Base-by-base conservation (phyloP, 2,113 vertebrate species). In the Vimba vimba region DNA sequence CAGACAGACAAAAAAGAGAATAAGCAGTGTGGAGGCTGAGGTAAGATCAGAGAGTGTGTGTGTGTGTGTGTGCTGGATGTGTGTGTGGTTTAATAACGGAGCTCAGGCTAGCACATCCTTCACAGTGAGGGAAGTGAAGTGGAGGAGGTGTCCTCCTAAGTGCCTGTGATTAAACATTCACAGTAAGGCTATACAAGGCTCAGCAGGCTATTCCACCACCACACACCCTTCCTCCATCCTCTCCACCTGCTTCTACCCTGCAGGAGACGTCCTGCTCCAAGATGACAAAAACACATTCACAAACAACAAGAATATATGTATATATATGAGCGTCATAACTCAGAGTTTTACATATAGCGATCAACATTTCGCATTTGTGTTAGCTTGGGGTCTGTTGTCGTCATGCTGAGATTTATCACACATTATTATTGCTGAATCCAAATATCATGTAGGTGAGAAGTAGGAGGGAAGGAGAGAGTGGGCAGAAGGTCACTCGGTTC, bases 111-210 rank as follows among this genome's bases (percentile, higher is more conserved):
- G 82, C 60, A 82, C 82, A 82, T 88, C 82, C 82, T 73, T 84
- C 85, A 85, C 71, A 74, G 15, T 81, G 82, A 47, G 68, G 64
- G 62, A 82, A 23, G 45, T 68, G 62, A 66, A 50, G 77, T 84
- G 85, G 88, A 87, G 82, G 78, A 64, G 77, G 82, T 66, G 27
- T 89, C 69, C 82, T 82, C 74, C 82, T 78, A 89, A 86, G 85
- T 55, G 68, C 85, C 33, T 87, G 82, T 87, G 82, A 89, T 89
- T 89, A 85, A 89, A 82, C 85, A 79, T 88, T 88, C 64, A 86
- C 27, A 88, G 62, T 82, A 27, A 82, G 60, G 21, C 47, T 19
- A 21, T 75, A 45, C 30, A 77, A 71, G 50, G 15, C 57, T 12
- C 71, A 81, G 73, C 71, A 77, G 43, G 79, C 39, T 19, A 45